Evolutionary conservation across 2,797 vertebrate genomes (phyloP), one percentile per base, ranked within the genome.

Genomic region (Danio jaintianensis): DNA sequence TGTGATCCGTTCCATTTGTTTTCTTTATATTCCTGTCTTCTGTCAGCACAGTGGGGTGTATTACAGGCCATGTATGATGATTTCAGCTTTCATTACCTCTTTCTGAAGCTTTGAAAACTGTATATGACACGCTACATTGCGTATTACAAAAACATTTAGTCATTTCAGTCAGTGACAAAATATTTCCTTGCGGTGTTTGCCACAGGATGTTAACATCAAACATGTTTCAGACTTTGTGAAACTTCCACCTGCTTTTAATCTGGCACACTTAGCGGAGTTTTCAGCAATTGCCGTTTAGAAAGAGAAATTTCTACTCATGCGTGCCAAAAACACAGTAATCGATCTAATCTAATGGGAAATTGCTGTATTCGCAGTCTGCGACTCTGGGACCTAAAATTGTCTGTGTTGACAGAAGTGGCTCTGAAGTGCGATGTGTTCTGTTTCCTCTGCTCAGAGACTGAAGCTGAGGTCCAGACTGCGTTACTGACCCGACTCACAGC

Each of bases 101-200:
- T 36, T 79, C 71, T 63, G 48, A 45, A 43, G 50, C 50, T 71
- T 55, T 52, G 48, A 79, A 79, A 45, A 64, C 78, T 85, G 83
- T 85, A 82, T 67, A 64, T 73, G 75, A 82, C 80, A 86, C 88
- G 86, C 87, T 87, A 88, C 88, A 88, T 91, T 86, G 85, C 90
- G 85, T 84, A 53, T 76, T 85, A 75, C 86, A 85, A 78, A 79
- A 80, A 58, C 64, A 36, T 22, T 64, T 64, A 82, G 76, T 45
- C 82, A 63, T 90, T 89, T 90, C 84, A 87, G 83, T 82, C 80
- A 47, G 83, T 82, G 85, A 77, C 80, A 82, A 88, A 90, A 90
- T 83, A 92, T 90, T 83, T 84, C 85, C 90, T 92, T 82, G 91
- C 91, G 86, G 89, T 93, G 92, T 87, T 83, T 43, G 59, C 75